Percentiles rank a stretch among this genome's conserved stretches.
Conservation (phyloP, 2,888 invertebrate genomes). For the Meghimatium bilineatum region DNA sequence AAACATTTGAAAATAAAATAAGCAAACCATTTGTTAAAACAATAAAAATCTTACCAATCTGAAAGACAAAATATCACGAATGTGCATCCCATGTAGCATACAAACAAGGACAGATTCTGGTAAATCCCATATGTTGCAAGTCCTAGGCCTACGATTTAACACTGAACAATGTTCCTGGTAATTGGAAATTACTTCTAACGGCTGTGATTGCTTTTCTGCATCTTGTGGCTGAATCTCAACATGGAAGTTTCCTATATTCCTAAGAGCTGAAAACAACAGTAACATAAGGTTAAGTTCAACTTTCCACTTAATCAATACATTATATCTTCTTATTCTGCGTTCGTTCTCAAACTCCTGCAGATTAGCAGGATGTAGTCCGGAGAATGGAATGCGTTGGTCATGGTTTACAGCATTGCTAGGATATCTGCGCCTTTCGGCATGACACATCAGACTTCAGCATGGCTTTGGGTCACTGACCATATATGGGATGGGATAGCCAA, state of each 20-base stretch:
- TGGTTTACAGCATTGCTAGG: too few relatives aligned
- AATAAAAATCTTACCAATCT: constrained; percentile 62
- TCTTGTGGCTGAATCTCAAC: constrained; percentile 21
- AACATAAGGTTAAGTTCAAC: neutral
- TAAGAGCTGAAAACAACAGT: constrained; percentile 19
- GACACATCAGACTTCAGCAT: too few relatives aligned
- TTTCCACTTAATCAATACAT: neutral
- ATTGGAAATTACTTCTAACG: neutral
- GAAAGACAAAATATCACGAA: constrained; percentile 71
- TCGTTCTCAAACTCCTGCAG: too few relatives aligned
- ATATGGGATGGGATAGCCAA: too few relatives aligned
- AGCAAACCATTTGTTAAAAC: too few relatives aligned
- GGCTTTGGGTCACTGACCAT: too few relatives aligned
- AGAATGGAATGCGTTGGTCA: too few relatives aligned
- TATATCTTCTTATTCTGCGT: too few relatives aligned
- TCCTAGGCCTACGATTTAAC: constrained; percentile 61
- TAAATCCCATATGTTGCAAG: constrained; percentile 69
- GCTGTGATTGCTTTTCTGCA: neutral
- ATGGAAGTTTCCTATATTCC: constrained; percentile 21
- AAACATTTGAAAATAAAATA: too few relatives aligned
- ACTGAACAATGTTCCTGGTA: constrained; percentile 57
- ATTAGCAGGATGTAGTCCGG: too few relatives aligned
- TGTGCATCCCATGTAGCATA: constrained; percentile 69
- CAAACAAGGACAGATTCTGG: constrained; percentile 71
- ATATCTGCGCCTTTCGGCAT: too few relatives aligned